Percentiles rank a stretch among this genome's conserved stretches.
These are phyloP conservation scores for Patiria miniata DNA, from an alignment of 35 echinoderm and acorn worm species.

Conservation along the genomic window DNA sequence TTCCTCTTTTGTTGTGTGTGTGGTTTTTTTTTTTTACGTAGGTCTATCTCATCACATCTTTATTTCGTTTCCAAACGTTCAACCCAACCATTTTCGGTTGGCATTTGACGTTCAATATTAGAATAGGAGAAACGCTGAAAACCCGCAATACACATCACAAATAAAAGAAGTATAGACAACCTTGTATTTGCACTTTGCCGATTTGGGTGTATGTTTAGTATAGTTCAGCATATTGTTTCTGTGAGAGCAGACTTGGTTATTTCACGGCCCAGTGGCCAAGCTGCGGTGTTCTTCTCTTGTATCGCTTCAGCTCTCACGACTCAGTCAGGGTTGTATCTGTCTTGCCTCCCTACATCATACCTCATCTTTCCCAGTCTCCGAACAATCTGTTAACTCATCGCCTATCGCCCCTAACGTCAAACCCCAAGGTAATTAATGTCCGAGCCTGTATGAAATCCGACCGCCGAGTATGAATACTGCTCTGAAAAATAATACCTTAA, in stretches of 20 bases:
- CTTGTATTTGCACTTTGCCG: too few species aligned
- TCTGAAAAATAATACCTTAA: neutral
- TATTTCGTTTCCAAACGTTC: too few species aligned
- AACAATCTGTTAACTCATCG: neutral
- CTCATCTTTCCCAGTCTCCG: neutral
- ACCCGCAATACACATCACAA: too few species aligned
- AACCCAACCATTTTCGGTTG: too few species aligned
- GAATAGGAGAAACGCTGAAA: too few species aligned
- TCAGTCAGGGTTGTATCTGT: neutral
- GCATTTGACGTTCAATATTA: too few species aligned
- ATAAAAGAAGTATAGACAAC: too few species aligned
- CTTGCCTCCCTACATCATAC: neutral
- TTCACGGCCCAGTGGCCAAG: neutral
- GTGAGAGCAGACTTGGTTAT: neutral
- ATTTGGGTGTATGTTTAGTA: too few species aligned
- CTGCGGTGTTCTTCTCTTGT: neutral
- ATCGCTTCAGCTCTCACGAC: neutral
- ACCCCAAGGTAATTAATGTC: slow-evolving; percentile 26
- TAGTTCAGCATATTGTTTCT: too few species aligned
- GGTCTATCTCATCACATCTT: too few species aligned
- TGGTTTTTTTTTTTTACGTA: too few species aligned
- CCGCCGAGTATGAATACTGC: neutral
- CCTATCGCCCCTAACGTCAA: slow-evolving; percentile 1
- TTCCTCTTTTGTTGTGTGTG: too few species aligned
- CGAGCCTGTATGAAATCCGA: neutral